Base-by-base conservation (phyloP, 2,888 invertebrate species). In the Baronia brevicornis region DNA sequence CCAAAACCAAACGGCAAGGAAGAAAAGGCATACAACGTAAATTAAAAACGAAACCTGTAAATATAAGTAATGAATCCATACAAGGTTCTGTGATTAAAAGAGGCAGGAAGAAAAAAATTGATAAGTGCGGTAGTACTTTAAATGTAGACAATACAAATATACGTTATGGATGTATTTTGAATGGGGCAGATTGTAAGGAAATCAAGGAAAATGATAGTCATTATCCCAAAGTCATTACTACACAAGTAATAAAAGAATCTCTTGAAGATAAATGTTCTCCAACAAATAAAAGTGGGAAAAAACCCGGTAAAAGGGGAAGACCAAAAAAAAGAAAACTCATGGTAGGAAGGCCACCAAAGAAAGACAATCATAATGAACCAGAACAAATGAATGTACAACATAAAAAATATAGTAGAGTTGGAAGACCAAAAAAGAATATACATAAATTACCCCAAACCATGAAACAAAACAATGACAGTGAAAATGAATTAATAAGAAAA, bases 201-300 rank as follows among this genome's bases (percentile, higher is more conserved):
- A 21, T 28, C 23, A 25, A 29, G 11, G 38, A 36, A 7, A 27
- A 27, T 29, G 41, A 33, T 29, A 33, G 40, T 5, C 36, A 36
- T 8, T 37, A 38, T 17, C 11, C 11, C 12, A 26, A 30, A 13
- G 36, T 36, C n/a, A 36, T 21, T 14, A 30, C 36, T 30, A 36
- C 30, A 18, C 26, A 36, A 15, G 29, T 17, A 3, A 14, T n/a
- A 13, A 12, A 22, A 13, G 23, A 20, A 15, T 15, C 10, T 21
- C 5, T 32, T 27, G 26, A 36, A 23, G 26, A 27, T 9, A 20
- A 22, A 4, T 9, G 4, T 8, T 10, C 11, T 5, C 3, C 5
- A 5, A 13, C 18, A 17, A 25, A 12, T 22, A 8, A 6, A 3
- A 8, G 17, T n/a, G 5, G 10, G 10, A 9, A 14, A 7, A 3